Evolutionary conservation across 2,888 invertebrate species (phyloP), one percentile per base, ranked within the genome.

Genomic region (Dryadula phaetusa): DNA sequence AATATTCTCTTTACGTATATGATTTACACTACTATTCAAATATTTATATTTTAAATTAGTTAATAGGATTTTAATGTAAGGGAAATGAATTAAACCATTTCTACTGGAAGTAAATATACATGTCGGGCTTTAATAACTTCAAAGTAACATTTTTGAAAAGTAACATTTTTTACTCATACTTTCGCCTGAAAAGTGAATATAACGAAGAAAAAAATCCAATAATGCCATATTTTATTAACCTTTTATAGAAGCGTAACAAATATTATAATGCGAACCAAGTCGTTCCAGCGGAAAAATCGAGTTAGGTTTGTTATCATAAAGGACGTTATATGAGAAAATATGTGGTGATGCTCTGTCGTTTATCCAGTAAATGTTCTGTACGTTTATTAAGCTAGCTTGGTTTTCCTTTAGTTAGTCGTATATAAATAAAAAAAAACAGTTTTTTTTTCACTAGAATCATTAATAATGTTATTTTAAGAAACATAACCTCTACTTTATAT

Each of bases 211-310:
- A 18, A 34, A 37, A 37, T 25, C 42, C 28, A 42, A 42, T 44
- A 60, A 16, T 25, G 2, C 12, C 12, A 28, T 28, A 28, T 44
- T 44, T 60, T 60, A 18, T 44, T 60, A 44, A 18, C 58, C 25
- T 60, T 60, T 60, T 18, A 28, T 60, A 58, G 5, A 42, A 28
- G 22, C 37, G 37, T 37, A 42, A 16, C 18, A 60, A 60, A 44
- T 44, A 56, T 56, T 40, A 60, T 60, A 42, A 60, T 58, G 25
- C 56, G 37, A 56, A 28, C 22, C 28, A 60, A 60, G 25, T 58
- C 42, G 42, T 60, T 60, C 7, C 58, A 42, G 18, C 42, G 58
- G 44, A 60, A 60, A 58, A 44, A 60, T 60, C 44, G 44, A 60
- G 58, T 60, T 44, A 60, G 18, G 28, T 42, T 44, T 40, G 28